phyloP scores from a whole-genome alignment of 2,113 vertebrate species.

The Aegotheles bennettii region DNA sequence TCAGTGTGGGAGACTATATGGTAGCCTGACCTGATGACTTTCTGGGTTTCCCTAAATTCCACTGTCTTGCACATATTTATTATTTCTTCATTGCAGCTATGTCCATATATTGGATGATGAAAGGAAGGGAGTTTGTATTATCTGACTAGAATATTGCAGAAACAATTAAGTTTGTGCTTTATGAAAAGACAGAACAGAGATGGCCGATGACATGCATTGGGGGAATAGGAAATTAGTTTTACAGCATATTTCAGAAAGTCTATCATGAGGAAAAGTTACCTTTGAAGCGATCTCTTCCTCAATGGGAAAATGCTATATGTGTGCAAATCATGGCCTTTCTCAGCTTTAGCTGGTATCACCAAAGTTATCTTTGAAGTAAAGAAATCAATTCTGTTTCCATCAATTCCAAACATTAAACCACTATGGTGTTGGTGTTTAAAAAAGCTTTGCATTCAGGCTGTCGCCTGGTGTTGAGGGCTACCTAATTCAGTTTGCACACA shows the following conservation, averaged over 20 bases:
- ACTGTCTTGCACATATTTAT: neutral
- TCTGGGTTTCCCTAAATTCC: neutral
- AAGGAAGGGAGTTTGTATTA: neutral
- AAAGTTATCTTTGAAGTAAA: neutral
- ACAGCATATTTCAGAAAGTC: neutral
- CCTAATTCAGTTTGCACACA: neutral
- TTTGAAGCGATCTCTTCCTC: neutral
- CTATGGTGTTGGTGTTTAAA: neutral
- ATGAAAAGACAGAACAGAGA: neutral
- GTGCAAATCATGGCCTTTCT: neutral
- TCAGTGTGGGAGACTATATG: rapidly evolving
- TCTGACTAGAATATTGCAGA: neutral
- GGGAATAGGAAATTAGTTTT: neutral
- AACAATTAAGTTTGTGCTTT: neutral
- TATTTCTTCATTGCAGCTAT: neutral
- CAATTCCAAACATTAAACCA: neutral
- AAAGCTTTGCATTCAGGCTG: neutral
- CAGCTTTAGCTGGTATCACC: neutral
- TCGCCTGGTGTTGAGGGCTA: neutral
- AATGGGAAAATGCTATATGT: neutral
- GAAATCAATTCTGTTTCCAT: neutral
- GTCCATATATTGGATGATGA: neutral
- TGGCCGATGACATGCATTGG: neutral
- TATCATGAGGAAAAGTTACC: neutral
- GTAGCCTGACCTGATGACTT: neutral